phyloP scores from a whole-genome alignment of 2,888 invertebrate species.

The Thereva unica region DNA sequence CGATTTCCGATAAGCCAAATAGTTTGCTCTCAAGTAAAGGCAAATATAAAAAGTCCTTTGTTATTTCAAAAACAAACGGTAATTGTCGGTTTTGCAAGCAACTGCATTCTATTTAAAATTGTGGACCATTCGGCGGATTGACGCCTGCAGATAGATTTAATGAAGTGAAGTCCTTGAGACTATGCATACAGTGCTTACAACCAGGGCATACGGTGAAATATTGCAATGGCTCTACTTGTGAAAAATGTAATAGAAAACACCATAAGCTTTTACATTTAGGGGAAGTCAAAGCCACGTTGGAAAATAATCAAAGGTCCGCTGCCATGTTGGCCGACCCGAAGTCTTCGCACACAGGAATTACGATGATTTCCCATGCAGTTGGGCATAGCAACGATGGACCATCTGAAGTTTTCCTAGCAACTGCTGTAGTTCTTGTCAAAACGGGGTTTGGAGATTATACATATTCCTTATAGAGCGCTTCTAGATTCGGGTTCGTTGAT shows the following conservation, averaged over 20 bases:
- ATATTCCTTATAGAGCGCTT: too few species aligned
- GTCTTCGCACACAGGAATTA: not conserved
- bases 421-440: not conserved
- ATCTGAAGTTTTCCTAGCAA: too few species aligned
- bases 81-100: not conserved
- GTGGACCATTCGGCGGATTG: not conserved
- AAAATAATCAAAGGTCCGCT: not conserved
- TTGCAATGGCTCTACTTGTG: not conserved
- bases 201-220: not conserved
- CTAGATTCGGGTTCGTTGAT: too few species aligned
- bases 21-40: not conserved
- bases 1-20: not conserved
- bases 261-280: conserved; percentile 2
- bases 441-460: too few species aligned
- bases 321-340: too few species aligned
- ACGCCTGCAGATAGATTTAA: not conserved
- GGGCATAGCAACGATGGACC: too few species aligned
- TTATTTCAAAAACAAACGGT: not conserved
- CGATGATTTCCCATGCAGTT: too few species aligned
- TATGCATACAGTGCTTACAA: not conserved
- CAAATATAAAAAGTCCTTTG: not conserved
- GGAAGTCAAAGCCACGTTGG: not conserved
- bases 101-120: not conserved
- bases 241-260: not conserved
- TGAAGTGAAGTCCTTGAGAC: not conserved